Conservation (phyloP, 2,888 invertebrate species). For the Ctenicera cuprea region DNA sequence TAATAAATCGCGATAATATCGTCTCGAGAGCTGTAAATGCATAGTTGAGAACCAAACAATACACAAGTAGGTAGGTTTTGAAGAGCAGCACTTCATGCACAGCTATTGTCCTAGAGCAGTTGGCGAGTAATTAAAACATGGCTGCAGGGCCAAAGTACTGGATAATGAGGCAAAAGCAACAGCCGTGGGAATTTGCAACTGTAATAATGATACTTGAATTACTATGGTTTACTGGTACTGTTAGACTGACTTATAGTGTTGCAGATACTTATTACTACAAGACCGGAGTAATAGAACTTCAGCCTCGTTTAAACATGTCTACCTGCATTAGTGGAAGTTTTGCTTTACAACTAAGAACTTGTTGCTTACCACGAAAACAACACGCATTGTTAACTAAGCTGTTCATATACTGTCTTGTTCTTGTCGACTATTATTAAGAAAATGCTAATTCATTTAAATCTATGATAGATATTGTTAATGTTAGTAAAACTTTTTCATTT, state of each 20-base stretch:
- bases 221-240: conserved; percentile 30
- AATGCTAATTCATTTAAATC: too few species aligned
- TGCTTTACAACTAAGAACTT: too few species aligned
- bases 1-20: conserved; percentile 65
- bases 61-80: conserved; percentile 57
- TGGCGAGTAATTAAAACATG: conserved; percentile 69
- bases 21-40: conserved; percentile 64
- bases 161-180: conserved; percentile 56
- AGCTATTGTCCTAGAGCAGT: conserved; percentile 67
- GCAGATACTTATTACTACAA: neutral
- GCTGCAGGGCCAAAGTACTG: conserved; percentile 57
- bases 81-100: conserved; percentile 62
- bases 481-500: too few species aligned
- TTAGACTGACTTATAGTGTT: conserved; percentile 26
- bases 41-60: conserved; percentile 62
- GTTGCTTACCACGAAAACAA: too few species aligned
- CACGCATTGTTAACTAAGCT: too few species aligned
- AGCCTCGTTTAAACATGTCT: neutral
- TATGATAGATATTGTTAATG: too few species aligned
- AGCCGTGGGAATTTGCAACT: conserved; percentile 52
- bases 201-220: conserved; percentile 48
- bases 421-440: too few species aligned
- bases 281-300: neutral
- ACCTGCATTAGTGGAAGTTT: neutral
- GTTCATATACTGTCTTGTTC: too few species aligned